Evolutionary conservation across 1,140 invertebrate species (phyloP), one percentile per base, ranked within the genome.

Genomic region (Carposina sasakii): DNA sequence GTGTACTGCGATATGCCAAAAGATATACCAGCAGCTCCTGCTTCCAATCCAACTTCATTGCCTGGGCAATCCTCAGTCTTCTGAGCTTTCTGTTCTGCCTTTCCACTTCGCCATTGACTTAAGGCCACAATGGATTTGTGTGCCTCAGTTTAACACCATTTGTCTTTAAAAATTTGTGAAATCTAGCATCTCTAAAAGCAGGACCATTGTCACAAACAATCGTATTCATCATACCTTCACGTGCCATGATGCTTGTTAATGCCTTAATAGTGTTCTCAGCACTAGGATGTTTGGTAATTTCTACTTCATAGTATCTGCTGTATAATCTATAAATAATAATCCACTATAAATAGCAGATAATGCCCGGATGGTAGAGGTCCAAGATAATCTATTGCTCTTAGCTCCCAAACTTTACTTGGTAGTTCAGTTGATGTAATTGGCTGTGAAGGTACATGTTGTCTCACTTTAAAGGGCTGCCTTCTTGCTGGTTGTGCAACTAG

Each of bases 1-100:
- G 62, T 12, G 62, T 71, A 3, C 52, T 42, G 6, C 51, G 52
- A 47, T 71, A 68, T 65, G 66, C 63, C n/a, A 60, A 39, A 5
- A 60, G 39, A 39, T 57, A 71, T 9, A 51, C 46, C 12, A 52
- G 16, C 22, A 63, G 23, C 30, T 65, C 67, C 9, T 52, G 24
- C 42, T 53, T 40, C 52, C 57, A 60, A 43, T 70, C 48, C 28
- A 19, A 13, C 10, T 53, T 53, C 12, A 43, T n/a, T 0, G n/a
- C 12, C 23, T 63, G 48, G 10, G 47, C 43, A 40, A 63, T 60
- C 16, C 23, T 41, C 16, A 63, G 21, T 71, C 67, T 1, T 62
- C 65, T 49, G 8, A 33, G 13, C 3, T n/a, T 13, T 13, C 13
- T 33, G n/a, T 33, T 33, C 15, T 33, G 31, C 15, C 31, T 8